Evolutionary conservation across 2,113 vertebrate species (phyloP).

Genomic region (Ciconia maguari): DNA sequence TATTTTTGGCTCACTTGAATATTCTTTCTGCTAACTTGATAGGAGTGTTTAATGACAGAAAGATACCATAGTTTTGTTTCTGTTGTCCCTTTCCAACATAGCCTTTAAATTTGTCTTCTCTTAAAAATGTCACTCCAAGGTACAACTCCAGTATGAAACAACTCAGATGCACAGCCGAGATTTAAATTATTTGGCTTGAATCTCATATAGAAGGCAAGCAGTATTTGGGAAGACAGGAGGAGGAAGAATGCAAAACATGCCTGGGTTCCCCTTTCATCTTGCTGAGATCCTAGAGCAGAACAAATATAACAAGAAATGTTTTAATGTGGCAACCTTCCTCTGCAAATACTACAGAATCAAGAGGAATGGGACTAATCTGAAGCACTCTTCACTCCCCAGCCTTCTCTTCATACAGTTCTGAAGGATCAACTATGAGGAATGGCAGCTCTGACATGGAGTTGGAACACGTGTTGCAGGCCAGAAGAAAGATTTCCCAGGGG

Average conservation of each 20-base stretch:
- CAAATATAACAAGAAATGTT: not conserved
- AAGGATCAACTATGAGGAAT: not conserved
- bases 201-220: not conserved
- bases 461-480: accelerated
- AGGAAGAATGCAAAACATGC: not conserved
- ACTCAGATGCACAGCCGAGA: not conserved
- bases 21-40: not conserved
- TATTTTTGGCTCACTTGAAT: not conserved
- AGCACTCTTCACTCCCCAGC: not conserved
- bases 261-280: not conserved
- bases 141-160: not conserved
- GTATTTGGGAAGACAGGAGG: not conserved
- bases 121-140: not conserved
- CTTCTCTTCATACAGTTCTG: not conserved
- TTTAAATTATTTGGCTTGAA: not conserved
- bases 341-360: not conserved
- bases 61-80: not conserved
- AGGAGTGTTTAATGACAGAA: not conserved
- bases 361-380: not conserved
- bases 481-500: not conserved
- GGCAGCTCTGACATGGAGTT: not conserved
- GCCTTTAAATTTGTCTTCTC: not conserved
- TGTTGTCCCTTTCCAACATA: not conserved
- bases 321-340: not conserved
- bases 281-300: not conserved